A percentile compares a stretch with the other conserved stretches of the same genome.
These are phyloP conservation scores for Uria aalge DNA, from an alignment of 2,113 vertebrate genomes.

Conservation along the genomic window DNA sequence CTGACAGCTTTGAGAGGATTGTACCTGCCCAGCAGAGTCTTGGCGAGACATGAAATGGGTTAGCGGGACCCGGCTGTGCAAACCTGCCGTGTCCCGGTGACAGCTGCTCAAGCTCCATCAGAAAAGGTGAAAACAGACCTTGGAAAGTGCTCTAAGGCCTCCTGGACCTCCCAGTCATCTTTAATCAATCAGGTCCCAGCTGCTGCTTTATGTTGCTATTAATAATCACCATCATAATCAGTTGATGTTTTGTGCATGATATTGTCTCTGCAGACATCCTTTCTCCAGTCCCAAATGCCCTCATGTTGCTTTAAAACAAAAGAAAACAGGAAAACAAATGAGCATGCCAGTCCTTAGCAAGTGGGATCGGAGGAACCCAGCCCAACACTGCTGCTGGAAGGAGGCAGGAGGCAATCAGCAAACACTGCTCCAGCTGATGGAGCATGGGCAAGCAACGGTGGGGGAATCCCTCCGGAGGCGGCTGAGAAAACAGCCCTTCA, in stretches of 20 bases:
- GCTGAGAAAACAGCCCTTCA: background rate
- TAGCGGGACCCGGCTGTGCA: background rate
- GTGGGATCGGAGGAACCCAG: background rate
- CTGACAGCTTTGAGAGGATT: background rate
- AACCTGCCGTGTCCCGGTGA: background rate
- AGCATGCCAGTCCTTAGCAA: background rate
- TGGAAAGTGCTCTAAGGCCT: background rate
- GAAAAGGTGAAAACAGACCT: background rate
- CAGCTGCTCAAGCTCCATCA: background rate
- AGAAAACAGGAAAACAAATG: background rate
- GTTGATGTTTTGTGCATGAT: background rate
- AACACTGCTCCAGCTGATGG: background rate
- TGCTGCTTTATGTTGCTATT: background rate
- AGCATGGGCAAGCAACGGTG: fast-evolving
- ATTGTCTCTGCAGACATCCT: background rate
- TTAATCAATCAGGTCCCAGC: background rate
- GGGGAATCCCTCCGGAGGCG: fast-evolving
- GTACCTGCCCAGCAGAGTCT: background rate
- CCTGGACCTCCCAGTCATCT: background rate
- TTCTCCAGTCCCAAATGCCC: background rate
- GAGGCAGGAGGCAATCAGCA: fast-evolving
- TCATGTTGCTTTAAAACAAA: background rate
- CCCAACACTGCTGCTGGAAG: background rate
- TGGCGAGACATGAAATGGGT: background rate
- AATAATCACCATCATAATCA: background rate